These are phyloP conservation scores for Dioctria rufipes DNA, from an alignment of 2,888 invertebrate species.

Conservation along the genomic window DNA sequence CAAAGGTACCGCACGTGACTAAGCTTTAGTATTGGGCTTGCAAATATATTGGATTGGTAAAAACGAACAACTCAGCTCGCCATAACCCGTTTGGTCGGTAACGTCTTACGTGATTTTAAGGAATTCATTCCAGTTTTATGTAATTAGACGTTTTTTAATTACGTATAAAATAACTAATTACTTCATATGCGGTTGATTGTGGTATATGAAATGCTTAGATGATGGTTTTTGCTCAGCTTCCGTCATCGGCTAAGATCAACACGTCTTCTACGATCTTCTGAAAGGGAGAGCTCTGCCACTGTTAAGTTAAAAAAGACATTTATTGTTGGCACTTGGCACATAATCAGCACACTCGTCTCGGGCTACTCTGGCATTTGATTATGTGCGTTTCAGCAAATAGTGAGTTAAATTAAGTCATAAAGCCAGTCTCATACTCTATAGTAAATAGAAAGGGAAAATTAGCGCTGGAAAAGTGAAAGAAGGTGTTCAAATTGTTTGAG, in stretches of 20 bases:
- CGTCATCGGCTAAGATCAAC: not conserved
- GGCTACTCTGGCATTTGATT: slow-evolving; percentile 1
- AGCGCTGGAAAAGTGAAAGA: not conserved
- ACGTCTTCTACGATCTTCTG: not conserved
- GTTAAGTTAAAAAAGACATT: not conserved
- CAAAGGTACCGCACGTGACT: not conserved
- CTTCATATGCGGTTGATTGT: not conserved
- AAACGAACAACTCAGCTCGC: not conserved
- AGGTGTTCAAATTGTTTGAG: not conserved
- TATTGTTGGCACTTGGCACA: not conserved
- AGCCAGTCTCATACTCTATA: not conserved
- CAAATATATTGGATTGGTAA: not conserved
- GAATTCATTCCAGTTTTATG: not conserved
- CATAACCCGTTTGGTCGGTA: not conserved
- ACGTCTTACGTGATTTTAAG: not conserved
- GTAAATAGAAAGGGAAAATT: not conserved
- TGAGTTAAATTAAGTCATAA: slow-evolving; percentile 1
- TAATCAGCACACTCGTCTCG: not conserved
- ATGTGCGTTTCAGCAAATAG: slow-evolving; percentile 9
- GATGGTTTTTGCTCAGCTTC: not conserved
- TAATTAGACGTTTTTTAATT: not conserved
- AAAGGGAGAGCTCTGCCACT: not conserved
- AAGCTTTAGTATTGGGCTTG: not conserved
- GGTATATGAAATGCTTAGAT: not conserved
- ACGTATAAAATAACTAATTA: not conserved